Evolutionary conservation across 2,888 invertebrate genomes (phyloP), one percentile per base, ranked within the genome.

Genomic region (Hirtodrosophila cameraria): DNA sequence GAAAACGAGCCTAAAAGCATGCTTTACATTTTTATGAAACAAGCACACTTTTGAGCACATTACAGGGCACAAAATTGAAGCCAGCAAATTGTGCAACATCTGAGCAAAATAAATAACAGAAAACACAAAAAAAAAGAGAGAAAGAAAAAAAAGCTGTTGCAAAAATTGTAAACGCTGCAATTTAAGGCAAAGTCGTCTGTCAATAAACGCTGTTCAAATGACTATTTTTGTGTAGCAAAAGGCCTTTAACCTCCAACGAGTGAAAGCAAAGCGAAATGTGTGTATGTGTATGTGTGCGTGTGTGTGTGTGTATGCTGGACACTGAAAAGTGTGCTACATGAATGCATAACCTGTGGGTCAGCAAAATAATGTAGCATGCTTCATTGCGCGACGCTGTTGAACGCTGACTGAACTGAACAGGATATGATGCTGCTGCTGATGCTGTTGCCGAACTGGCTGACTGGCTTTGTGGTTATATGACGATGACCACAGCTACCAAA

Each of bases 71-170:
- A 55, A 33, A 25, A 52, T 38, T 38, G 23, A 59, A 46, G 69
- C 50, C 69, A 57, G 64, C 75, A 79, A 83, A 67, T 83, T 76
- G 73, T 83, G 65, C 72, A 80, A 69, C 86, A 86, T 86, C 84
- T 80, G 84, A 80, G 46, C 41, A 58, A 76, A 69, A 80, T 83
- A 80, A 80, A 80, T 80, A 83, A 58, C 52, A 39, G 35, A 46
- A 55, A 38, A 43, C 41, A 39, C 18, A 23, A 9, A 12, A 33
- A 38, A 33, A 8, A 38, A 43, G 41, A 39, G 15, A 23, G 7
- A 12, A 33, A 38, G 28, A 8, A 1, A 38, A 39, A 11, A 45
- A 11, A 25, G n/a, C 7, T 36, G 41, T n/a, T 23, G 8, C 15
- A 50, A 53, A 68, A 54, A 70, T 59, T 64, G 66, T 63, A 60